Evolutionary conservation across 2,113 vertebrate genomes (phyloP), one percentile per base, ranked within the genome.

Genomic region (Regulus satrapa): DNA sequence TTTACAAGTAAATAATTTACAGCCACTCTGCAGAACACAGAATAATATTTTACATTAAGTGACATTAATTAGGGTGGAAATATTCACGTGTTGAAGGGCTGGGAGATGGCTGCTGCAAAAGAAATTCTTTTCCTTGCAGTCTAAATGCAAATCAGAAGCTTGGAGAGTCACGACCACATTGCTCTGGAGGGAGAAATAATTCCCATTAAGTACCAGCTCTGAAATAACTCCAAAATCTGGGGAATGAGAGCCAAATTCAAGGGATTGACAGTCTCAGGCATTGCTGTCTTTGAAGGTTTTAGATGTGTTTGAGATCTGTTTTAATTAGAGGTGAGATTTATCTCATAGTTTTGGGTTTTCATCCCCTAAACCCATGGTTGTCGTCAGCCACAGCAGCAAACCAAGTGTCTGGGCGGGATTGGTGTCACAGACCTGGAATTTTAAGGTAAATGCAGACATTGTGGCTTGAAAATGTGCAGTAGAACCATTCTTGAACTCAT

Each of bases 1-100:
- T 97, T 97, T 97, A 97, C 95, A 93, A 97, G 97, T 95, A 96
- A 96, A 97, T 97, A 97, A 97, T 97, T 97, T 97, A 97, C 92
- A 94, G 87, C 89, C 67, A 64, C 89, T 95, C 93, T 92, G 94
- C 7, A 49, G 82, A 90, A 91, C 79, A 73, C 15, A 10, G 91
- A 83, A 85, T 66, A 83, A 95, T 97, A 97, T 97, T 97, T 97
- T 92, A 96, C 40, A 18, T 83, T 97, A 97, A 97, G 94, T 97
- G 97, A 97, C 97, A 92, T 91, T 97, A 97, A 97, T 97, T 97
- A 97, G 91, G 91, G 85, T n/a, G 68, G 92, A 97, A 97, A 97
- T 97, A 97, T 97, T 97, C 97, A 92, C 95, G 89, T 19, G 88
- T 93, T 4, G 56, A 81, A 90, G 92, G 89, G 68, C 76, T 79